Evolutionary conservation across 2,113 vertebrate species (phyloP), one percentile per base, ranked within the genome.

Genomic region (Ailuropoda melanoleuca): DNA sequence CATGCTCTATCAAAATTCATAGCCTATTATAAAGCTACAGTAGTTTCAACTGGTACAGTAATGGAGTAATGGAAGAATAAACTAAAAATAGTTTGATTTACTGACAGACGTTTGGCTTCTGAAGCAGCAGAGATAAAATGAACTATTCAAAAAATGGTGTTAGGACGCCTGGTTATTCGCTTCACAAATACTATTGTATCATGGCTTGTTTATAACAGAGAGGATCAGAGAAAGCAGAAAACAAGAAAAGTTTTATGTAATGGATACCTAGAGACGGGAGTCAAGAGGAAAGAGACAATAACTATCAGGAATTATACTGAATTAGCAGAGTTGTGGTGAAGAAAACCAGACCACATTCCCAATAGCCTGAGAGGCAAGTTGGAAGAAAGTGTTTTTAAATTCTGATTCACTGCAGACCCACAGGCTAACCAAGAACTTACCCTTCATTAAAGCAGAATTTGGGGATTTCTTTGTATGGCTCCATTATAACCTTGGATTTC

Each of bases 181-280:
- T 80, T 85, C 31, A 48, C 39, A 48, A 90, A 60, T 55, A 75
- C 37, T 26, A 19, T 86, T 60, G 58, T 56, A 81, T 53, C n/a
- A 80, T 19, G 21, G 37, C 56, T 77, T 60, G 1, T 75, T 74
- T 74, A 64, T 39, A 87, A n/a, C 31, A 86, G 68, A 74, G 31
- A 46, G 85, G n/a, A 66, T 87, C 62, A 50, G 23, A 58, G 64
- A 78, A 92, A 82, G 46, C 48, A 88, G 81, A 77, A 97, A 96
- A 70, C 4, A 4, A 72, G 68, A 86, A 29, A 43, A 26, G 31
- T 31, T 96, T 70, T 70, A 82, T n/a, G 3, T 88, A 77, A 68
- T 48, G 29, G 81, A 74, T 48, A 34, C 29, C 62, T 29, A 78
- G 11, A 50, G 29, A 48, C 83, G 8, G 92, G 18, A 85, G 26